These are phyloP conservation scores for Myrmecobius fasciatus DNA, from an alignment of 2,113 vertebrate genomes.

Conservation along the genomic window DNA sequence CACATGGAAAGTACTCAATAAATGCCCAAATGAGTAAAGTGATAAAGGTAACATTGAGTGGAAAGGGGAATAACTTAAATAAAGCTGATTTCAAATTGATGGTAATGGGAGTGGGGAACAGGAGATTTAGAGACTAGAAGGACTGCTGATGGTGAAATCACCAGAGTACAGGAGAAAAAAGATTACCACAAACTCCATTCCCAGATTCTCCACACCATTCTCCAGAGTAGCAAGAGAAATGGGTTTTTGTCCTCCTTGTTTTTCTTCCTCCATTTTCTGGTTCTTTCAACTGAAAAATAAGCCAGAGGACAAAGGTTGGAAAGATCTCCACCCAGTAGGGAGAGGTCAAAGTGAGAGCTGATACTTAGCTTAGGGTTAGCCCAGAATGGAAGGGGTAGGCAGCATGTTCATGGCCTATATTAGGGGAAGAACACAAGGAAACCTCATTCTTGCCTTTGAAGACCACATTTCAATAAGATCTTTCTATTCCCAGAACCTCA, in stretches of 20 bases:
- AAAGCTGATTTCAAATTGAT: not conserved
- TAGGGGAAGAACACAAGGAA: not conserved
- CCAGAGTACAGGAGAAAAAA: slow-evolving; percentile 43
- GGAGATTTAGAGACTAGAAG: not conserved
- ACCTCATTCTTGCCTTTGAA: not conserved
- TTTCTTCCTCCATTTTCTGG: slow-evolving; percentile 28
- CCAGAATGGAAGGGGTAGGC: not conserved
- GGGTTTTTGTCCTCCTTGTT: not conserved
- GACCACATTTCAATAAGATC: not conserved
- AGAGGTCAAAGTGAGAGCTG: not conserved
- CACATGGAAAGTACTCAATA: not conserved
- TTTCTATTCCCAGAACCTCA: not conserved
- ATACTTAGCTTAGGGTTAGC: not conserved
- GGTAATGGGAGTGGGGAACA: not conserved
- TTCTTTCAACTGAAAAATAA: slow-evolving; percentile 54
- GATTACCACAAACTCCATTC: slow-evolving; percentile 52
- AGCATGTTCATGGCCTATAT: not conserved
- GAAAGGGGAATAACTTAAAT: not conserved
- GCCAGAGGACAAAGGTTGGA: not conserved
- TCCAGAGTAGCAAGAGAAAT: slow-evolving; percentile 3
- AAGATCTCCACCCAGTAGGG: not conserved
- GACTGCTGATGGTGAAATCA: not conserved
- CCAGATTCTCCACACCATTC: slow-evolving; percentile 55
- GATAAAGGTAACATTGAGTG: not conserved
- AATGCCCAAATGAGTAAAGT: not conserved